Percentiles rank a stretch among this genome's conserved stretches.
Conservation (phyloP, 1,140 invertebrate genomes). For the Diplogasteroides magnus region DNA sequence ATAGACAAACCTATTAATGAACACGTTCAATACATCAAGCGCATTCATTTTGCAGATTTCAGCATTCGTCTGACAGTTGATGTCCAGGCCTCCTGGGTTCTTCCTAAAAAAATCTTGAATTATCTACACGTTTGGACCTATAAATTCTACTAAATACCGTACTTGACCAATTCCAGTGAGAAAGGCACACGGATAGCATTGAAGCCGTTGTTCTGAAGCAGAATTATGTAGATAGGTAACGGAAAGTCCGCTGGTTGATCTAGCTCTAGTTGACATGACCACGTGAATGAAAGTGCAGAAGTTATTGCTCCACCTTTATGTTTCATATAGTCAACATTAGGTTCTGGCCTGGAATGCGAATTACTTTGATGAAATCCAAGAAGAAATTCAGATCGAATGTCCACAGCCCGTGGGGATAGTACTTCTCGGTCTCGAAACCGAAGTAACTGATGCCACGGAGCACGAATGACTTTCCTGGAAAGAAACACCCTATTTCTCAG, state of each 20-base stretch:
- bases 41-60: background rate
- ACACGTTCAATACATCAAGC: background rate
- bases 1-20: background rate
- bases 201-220: background rate
- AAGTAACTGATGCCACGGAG: background rate
- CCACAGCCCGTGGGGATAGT: background rate
- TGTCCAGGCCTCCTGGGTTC: background rate
- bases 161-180: background rate
- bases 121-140: no score
- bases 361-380: background rate
- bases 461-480: background rate
- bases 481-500: no score
- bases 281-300: no score
- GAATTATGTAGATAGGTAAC: no score
- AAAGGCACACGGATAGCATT: background rate
- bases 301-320: background rate
- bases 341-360: no score
- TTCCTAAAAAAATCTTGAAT: background rate
- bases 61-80: background rate
- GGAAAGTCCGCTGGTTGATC: no score
- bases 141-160: background rate
- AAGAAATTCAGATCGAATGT: background rate
- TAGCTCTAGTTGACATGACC: background rate
- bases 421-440: background rate
- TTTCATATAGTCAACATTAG: no score